Percentiles rank a stretch among this genome's conserved stretches.
Conservation (phyloP, 1,140 invertebrate species). For the Macrobrachium nipponense region DNA sequence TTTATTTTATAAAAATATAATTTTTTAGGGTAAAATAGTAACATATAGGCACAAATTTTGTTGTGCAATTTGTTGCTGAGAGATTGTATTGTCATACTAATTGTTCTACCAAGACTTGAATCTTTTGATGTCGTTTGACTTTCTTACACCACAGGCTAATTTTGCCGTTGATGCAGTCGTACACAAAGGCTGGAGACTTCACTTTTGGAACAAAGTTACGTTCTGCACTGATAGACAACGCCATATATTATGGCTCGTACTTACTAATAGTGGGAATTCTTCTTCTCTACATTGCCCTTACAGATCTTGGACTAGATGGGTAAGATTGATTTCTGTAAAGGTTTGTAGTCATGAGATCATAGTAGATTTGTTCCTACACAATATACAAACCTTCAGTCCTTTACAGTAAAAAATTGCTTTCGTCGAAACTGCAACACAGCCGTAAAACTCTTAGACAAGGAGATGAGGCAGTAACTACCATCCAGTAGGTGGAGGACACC, state of each 20-base stretch:
- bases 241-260: slow-evolving; percentile 98
- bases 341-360: neutral
- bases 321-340: slow-evolving; percentile 67
- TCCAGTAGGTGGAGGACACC: too few species aligned
- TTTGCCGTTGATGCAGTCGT: slow-evolving; percentile 98
- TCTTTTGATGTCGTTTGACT: too few species aligned
- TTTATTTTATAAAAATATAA: too few species aligned
- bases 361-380: neutral
- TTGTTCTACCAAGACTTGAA: too few species aligned
- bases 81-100: too few species aligned
- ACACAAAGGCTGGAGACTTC: slow-evolving; percentile 98
- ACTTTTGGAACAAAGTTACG: slow-evolving; percentile 94
- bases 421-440: too few species aligned
- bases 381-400: neutral
- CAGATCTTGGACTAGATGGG: slow-evolving; percentile 89
- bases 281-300: slow-evolving; percentile 93
- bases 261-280: slow-evolving; percentile 94
- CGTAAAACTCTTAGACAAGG: too few species aligned
- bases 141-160: slow-evolving; percentile 75
- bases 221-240: slow-evolving; percentile 95
- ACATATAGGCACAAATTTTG: too few species aligned
- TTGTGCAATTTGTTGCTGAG: too few species aligned
- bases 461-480: too few species aligned
- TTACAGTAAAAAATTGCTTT: too few species aligned
- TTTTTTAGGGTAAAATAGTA: too few species aligned